These are phyloP conservation scores for Delia radicum DNA, from an alignment of 1,140 invertebrate genomes.

Conservation along the genomic window DNA sequence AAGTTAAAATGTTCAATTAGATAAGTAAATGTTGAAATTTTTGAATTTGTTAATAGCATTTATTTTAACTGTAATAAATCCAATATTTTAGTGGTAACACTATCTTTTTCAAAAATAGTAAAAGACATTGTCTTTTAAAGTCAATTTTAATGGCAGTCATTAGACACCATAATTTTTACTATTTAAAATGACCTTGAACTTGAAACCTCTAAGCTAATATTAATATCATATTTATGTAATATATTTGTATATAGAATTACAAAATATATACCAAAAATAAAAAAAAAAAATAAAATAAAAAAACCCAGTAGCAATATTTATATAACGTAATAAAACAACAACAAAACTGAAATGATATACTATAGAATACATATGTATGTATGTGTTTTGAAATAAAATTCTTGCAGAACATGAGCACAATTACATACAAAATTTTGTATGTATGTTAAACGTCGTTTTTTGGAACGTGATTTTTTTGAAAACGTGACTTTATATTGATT, in stretches of 20 bases:
- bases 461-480: slow-evolving; percentile 32
- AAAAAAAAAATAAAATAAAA: not conserved
- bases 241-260: not conserved
- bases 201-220: not conserved
- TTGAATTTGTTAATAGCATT: too few species aligned
- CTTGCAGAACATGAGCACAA: not conserved
- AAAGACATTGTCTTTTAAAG: too few species aligned
- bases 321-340: not conserved
- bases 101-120: too few species aligned
- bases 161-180: too few species aligned
- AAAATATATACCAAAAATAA: not conserved
- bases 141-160: not conserved
- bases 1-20: too few species aligned
- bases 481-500: slow-evolving; percentile 57
- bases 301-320: not conserved
- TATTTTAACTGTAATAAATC: too few species aligned
- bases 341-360: not conserved
- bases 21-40: too few species aligned
- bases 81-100: too few species aligned
- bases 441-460: not conserved
- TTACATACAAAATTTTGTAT: not conserved
- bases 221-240: not conserved
- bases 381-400: not conserved
- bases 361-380: not conserved
- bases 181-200: slow-evolving; percentile 11